Base-by-base conservation (phyloP, 2,888 invertebrate genomes). In the Lacanobia oleracea region DNA sequence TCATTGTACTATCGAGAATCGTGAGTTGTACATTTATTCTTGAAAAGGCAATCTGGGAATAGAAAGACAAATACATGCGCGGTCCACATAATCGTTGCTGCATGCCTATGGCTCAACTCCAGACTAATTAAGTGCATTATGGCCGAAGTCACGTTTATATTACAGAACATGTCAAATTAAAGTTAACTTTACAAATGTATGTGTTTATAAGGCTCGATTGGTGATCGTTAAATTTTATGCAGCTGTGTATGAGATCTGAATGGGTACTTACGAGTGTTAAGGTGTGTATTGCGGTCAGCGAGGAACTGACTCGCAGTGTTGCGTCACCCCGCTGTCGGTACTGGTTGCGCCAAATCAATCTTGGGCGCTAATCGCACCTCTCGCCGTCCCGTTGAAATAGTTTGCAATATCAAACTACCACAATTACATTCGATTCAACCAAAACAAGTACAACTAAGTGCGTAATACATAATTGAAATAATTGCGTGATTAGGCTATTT, bases 291-390 rank as follows among this genome's bases (percentile, higher is more conserved):
- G 91, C 93, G 92, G 92, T 92, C 91, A 93, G 88, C 85, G 86
- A 87, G 87, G 91, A 88, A 89, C 88, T 84, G 82, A 88, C 86
- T 88, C 86, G 85, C 84, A 79, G 78, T 72, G 86, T 92, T 92
- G 89, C 91, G 89, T 90, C 90, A 92, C 86, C 77, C 76, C 72
- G 81, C 89, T 86, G 89, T 89, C 89, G 87, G 89, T 89, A 88
- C 88, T 88, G 86, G 91, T 93, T 93, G 92, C 92, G 91, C 90
- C 91, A 92, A 94, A 94, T 94, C 94, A 93, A 93, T 93, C 93
- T 92, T 82, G 85, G 85, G 79, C 87, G 80, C 89, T 93, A 92
- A 93, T 93, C 89, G 88, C 88, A 91, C 90, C 90, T 91, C 90
- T 91, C 90, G 88, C 87, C 84, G 84, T 86, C 82, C 86, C 84